These are phyloP conservation scores for Carabus problematicus DNA, from an alignment of 2,888 invertebrate species.

Conservation along the genomic window DNA sequence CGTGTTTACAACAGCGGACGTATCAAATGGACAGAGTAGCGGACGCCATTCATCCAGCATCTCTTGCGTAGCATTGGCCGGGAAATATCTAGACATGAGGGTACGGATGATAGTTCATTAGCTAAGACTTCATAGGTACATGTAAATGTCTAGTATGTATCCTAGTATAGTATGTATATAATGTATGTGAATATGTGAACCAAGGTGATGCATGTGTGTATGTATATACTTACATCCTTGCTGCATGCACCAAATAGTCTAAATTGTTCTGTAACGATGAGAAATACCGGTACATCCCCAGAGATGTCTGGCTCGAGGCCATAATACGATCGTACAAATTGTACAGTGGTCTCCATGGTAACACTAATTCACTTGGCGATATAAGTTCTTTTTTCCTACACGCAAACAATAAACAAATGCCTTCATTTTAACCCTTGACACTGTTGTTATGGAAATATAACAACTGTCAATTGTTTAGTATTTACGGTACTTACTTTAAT, in stretches of 20 bases:
- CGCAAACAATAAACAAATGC: constrained; percentile 20
- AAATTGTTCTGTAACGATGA: constrained; percentile 51
- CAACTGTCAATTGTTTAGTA: neutral
- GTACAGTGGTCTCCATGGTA: constrained; percentile 88
- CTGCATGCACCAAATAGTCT: constrained; percentile 52
- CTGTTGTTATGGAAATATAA: neutral
- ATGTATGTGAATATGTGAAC: neutral
- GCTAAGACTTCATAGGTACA: neutral
- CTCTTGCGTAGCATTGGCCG: constrained; percentile 79
- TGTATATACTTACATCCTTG: constrained; percentile 53
- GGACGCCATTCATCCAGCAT: constrained; percentile 86
- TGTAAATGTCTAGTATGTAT: neutral
- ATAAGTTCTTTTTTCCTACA: constrained; percentile 78
- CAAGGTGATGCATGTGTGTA: too few species aligned
- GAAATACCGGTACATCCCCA: constrained; percentile 66
- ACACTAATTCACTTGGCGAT: constrained; percentile 76
- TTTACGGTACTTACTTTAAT: constrained; percentile 72
- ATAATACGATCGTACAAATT: constrained; percentile 69
- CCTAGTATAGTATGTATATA: neutral
- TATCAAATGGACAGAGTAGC: constrained; percentile 76
- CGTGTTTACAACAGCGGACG: constrained; percentile 60
- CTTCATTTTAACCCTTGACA: too few species aligned
- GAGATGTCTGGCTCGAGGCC: constrained; percentile 63
- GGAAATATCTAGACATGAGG: constrained; percentile 68
- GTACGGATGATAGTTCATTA: constrained; percentile 43